Percentiles rank a stretch among this genome's conserved stretches.
These are phyloP conservation scores for Mustela nigripes DNA, from an alignment of 2,113 vertebrate genomes.

Conservation along the genomic window DNA sequence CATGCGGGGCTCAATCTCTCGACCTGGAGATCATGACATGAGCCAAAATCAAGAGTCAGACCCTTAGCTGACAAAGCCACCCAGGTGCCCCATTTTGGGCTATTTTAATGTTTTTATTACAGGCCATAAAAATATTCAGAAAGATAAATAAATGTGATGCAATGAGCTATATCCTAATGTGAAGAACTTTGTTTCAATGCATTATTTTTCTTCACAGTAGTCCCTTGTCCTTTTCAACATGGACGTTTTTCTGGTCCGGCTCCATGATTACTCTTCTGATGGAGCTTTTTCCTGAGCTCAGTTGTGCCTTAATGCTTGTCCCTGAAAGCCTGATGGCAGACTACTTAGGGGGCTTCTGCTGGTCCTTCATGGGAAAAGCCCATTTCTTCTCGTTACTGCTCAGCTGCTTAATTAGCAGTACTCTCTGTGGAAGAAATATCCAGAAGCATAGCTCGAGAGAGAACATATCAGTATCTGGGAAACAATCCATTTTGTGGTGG, in stretches of 20 bases:
- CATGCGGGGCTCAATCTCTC: background rate
- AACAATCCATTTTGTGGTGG: background rate
- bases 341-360: background rate
- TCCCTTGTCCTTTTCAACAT: conserved; percentile 8
- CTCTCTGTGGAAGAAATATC: background rate
- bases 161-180: background rate
- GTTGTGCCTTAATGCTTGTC: background rate
- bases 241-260: background rate
- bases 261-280: conserved; percentile 20
- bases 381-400: conserved; percentile 40
- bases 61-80: background rate
- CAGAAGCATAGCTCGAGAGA: background rate
- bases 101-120: background rate
- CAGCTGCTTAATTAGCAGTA: background rate
- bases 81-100: background rate
- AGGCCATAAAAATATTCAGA: background rate
- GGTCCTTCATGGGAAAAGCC: background rate
- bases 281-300: background rate
- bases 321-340: background rate
- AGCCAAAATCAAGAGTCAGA: background rate
- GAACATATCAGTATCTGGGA: background rate
- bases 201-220: background rate
- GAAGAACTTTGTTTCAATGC: background rate
- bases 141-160: background rate
- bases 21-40: background rate